Base-by-base conservation (phyloP, 2,113 vertebrate genomes). In the Laticauda laticaudata region DNA sequence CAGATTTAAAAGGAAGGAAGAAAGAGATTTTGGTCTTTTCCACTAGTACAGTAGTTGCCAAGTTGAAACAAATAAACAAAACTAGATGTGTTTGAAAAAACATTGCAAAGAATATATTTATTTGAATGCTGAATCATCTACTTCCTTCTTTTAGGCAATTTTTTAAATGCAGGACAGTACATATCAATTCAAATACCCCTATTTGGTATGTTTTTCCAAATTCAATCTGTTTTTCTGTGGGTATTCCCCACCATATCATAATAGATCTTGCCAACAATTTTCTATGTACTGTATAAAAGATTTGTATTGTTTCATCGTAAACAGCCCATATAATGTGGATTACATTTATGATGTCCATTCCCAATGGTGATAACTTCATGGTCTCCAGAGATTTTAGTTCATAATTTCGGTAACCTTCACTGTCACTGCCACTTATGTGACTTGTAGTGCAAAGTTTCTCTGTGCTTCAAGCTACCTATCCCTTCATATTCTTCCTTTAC, bases 1-100 rank as follows among this genome's bases (percentile, higher is more conserved):
- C n/a, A 89, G 53, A 89, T 89, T 89, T 57, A 57, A 89, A 89
- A 89, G 88, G 55, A 57, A 89, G 34, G 88, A n/a, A 21, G n/a
- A 57, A 55, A 4, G 54, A 56, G 56, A 89, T 90, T 59, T 61
- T 12, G 15, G 56, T 61, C 39, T 90, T 64, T 90, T 61, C 12
- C 11, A 29, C 57, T n/a, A 61, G 43, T 90, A 64, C 23, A 69
- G 45, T 53, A 53, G 24, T 39, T 90, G 57, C 57, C 59, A 64
- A 51, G 15, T 4, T 48, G 59, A 29, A 45, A 39, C 26, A 48
- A 64, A 90, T 64, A 90, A 64, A 29, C 21, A 90, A 90, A 90
- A 69, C 64, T 69, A 69, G 64, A 69, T 34, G 64, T 18, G 4
- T 69, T 69, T 69, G 39, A 39, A 81, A 75, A 75, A 75, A 75